These are phyloP conservation scores for Stylophora pistillata DNA, from an alignment of 64 coral and sea anemone genomes.

Conservation along the genomic window DNA sequence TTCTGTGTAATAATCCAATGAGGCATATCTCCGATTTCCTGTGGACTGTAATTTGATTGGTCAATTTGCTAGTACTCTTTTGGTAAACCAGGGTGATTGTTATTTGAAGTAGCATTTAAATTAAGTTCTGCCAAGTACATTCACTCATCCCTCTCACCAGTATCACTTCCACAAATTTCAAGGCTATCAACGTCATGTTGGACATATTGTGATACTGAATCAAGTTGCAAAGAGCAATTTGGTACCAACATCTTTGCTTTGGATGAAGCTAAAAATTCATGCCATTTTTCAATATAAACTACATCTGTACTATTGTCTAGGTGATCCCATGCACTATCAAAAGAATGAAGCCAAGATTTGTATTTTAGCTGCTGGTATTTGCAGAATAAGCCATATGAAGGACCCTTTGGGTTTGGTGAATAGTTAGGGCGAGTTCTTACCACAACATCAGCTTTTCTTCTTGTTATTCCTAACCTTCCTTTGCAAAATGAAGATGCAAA, in stretches of 20 bases:
- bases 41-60: background rate
- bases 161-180: background rate
- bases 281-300: slow-evolving; percentile 33
- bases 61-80: slow-evolving; percentile 1
- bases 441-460: slow-evolving; percentile 9
- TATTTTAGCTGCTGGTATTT: slow-evolving; percentile 55
- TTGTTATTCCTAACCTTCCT: background rate
- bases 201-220: slow-evolving; percentile 8
- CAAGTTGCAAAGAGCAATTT: slow-evolving; percentile 15
- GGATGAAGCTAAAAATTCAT: slow-evolving; percentile 3
- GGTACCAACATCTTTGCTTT: slow-evolving; percentile 8
- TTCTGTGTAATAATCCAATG: slow-evolving; percentile 25
- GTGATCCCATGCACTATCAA: slow-evolving; percentile 29
- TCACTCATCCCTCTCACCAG: slow-evolving; percentile 7
- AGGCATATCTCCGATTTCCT: slow-evolving; percentile 29
- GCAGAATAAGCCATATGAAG: slow-evolving; percentile 14
- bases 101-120: background rate
- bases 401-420: background rate
- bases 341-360: slow-evolving; percentile 35
- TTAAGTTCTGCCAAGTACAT: slow-evolving; percentile 14
- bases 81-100: background rate
- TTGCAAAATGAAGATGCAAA: slow-evolving; percentile 41
- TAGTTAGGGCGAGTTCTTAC: slow-evolving; percentile 15
- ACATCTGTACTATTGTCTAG: background rate
- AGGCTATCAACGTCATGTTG: slow-evolving; percentile 13